These are phyloP conservation scores for Petaurus breviceps DNA, from an alignment of 2,113 vertebrate genomes.

Conservation along the genomic window DNA sequence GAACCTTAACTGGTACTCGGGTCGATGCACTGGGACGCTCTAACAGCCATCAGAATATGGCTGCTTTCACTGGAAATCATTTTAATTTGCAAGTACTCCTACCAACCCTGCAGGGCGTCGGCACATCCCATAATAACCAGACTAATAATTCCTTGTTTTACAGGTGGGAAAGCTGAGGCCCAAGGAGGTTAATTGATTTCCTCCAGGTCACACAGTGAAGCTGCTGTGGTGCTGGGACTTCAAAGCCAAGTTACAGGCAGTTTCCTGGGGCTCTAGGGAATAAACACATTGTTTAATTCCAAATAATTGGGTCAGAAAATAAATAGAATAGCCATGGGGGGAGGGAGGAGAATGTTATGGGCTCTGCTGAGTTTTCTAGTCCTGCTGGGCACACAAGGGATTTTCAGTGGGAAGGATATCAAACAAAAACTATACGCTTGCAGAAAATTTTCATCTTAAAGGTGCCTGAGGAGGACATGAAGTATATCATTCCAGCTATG, in stretches of 20 bases:
- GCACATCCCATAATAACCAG: not conserved
- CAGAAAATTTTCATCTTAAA: not conserved
- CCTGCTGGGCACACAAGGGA: not conserved
- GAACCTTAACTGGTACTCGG: not conserved
- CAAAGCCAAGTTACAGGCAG: not conserved
- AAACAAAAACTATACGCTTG: not conserved
- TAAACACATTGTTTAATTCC: constrained; percentile 3
- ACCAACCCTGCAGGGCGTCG: not conserved
- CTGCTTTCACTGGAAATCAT: not conserved
- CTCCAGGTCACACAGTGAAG: not conserved
- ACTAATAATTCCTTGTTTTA: constrained; percentile 1
- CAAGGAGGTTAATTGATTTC: not conserved
- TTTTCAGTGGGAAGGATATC: not conserved
- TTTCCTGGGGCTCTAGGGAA: not conserved
- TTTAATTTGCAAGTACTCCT: not conserved
- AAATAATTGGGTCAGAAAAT: not conserved
- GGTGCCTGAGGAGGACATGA: not conserved
- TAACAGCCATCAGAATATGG: not conserved
- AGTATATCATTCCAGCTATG: not conserved
- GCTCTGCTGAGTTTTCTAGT: not conserved
- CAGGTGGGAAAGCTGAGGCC: not conserved
- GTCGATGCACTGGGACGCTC: not conserved
- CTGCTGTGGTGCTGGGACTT: not conserved
- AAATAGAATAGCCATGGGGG: not conserved
- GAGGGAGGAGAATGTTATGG: not conserved